A percentile compares a stretch with the other conserved stretches of the same genome.
phyloP scores from a whole-genome alignment of 37 sponge, comb jelly and placozoan genomes.

The Geodia barretti region DNA sequence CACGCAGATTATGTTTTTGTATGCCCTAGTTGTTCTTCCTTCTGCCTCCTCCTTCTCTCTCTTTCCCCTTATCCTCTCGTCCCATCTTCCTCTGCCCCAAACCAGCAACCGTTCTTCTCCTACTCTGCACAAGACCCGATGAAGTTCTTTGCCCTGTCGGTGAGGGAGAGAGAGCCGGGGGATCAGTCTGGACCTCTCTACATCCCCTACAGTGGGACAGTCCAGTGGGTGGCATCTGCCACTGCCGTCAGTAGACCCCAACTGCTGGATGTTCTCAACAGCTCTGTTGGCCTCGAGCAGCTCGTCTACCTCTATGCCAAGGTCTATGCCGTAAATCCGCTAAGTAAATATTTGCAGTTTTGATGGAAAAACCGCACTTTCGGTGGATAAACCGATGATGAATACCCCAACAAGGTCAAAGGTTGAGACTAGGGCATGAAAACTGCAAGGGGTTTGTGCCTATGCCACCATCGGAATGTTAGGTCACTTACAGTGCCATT shows the following conservation, averaged over 20 bases:
- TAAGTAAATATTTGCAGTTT: too few species aligned
- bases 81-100: background rate
- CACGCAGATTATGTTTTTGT: background rate
- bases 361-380: too few species aligned
- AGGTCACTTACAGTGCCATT: too few species aligned
- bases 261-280: constrained; percentile 61
- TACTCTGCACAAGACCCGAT: constrained; percentile 56
- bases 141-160: constrained; percentile 11
- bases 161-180: constrained; percentile 2
- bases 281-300: constrained; percentile 61
- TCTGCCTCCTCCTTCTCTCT: background rate
- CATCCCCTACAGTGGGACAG: constrained; percentile 11
- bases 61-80: background rate
- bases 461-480: too few species aligned
- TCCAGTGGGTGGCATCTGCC: constrained; percentile 60
- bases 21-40: background rate
- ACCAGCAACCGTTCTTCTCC: constrained; percentile 46
- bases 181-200: background rate
- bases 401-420: too few species aligned
- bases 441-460: too few species aligned
- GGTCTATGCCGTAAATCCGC: too few species aligned
- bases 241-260: constrained; percentile 31
- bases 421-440: too few species aligned
- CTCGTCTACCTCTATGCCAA: constrained; percentile 84
- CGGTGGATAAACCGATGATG: too few species aligned